Evolutionary conservation across 2,113 vertebrate genomes (phyloP).

Genomic region (Hipposideros armiger): DNA sequence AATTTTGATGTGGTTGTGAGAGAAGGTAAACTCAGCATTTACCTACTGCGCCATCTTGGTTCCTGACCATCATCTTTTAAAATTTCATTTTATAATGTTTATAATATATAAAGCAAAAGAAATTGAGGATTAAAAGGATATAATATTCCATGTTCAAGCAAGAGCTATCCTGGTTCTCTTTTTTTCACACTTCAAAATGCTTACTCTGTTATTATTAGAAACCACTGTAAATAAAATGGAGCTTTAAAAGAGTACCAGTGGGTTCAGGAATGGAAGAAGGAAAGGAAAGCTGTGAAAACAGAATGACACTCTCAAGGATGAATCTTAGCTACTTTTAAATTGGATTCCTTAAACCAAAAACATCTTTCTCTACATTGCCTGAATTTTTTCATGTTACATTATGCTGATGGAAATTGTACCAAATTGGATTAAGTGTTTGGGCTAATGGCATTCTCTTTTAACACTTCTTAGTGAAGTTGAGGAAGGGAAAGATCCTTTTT

Average conservation of each 20-base stretch:
- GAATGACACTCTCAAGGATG: constrained; percentile 7
- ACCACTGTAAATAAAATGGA: not conserved
- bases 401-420: not conserved
- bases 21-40: too few relatives aligned
- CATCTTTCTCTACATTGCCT: not conserved
- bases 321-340: not conserved
- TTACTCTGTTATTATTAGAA: constrained; percentile 2
- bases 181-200: constrained; percentile 43
- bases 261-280: constrained; percentile 41
- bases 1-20: too few relatives aligned
- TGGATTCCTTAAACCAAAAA: constrained; percentile 21
- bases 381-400: constrained; percentile 33
- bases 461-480: not conserved
- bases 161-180: not conserved
- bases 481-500: not conserved
- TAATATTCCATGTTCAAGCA: not conserved
- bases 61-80: not conserved
- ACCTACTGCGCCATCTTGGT: too few relatives aligned
- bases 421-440: constrained; percentile 21
- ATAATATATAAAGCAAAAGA: not conserved
- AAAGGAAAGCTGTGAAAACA: constrained; percentile 37
- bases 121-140: constrained; percentile 17
- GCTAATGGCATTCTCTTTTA: not conserved
- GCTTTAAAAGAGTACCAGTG: not conserved
- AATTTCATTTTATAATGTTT: constrained; percentile 16